phyloP scores from a whole-genome alignment of 2,888 invertebrate genomes.

The Mimachlamys varia region DNA sequence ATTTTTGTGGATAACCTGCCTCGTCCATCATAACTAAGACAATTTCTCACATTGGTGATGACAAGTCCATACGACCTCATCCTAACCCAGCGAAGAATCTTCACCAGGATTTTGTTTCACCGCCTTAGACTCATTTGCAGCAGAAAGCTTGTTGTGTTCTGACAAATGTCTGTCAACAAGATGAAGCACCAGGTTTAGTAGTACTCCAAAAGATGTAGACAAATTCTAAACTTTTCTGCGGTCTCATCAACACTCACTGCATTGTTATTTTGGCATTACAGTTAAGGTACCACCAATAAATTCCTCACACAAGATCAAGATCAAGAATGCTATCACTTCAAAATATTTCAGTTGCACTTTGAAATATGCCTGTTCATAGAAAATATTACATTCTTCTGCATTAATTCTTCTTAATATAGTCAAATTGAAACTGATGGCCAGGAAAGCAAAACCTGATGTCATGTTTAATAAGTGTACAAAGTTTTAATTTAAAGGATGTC shows the following conservation, averaged over 20 bases:
- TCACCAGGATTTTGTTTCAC: not conserved
- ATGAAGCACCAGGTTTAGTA: not conserved
- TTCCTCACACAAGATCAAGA: too few relatives aligned
- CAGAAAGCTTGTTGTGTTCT: not conserved
- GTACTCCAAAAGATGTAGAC: not conserved
- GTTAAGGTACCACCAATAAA: too few relatives aligned
- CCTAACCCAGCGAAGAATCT: not conserved
- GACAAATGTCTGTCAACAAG: slow-evolving; percentile 32
- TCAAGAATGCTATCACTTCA: too few relatives aligned
- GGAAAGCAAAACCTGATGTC: too few relatives aligned
- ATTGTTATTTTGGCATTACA: too few relatives aligned
- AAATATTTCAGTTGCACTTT: too few relatives aligned
- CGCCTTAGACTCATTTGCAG: not conserved
- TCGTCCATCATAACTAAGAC: slow-evolving; percentile 18
- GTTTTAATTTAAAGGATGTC: too few relatives aligned
- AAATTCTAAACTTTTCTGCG: not conserved
- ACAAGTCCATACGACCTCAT: not conserved
- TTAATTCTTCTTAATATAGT: too few relatives aligned
- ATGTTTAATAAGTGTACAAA: too few relatives aligned
- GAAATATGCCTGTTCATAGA: too few relatives aligned
- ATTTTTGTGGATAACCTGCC: not conserved
- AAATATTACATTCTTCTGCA: too few relatives aligned
- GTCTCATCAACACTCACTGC: not conserved
- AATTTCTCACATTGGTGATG: not conserved
- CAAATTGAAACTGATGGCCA: too few relatives aligned